Conservation (phyloP, 2,113 vertebrate genomes). For the Salminus brasiliensis region DNA sequence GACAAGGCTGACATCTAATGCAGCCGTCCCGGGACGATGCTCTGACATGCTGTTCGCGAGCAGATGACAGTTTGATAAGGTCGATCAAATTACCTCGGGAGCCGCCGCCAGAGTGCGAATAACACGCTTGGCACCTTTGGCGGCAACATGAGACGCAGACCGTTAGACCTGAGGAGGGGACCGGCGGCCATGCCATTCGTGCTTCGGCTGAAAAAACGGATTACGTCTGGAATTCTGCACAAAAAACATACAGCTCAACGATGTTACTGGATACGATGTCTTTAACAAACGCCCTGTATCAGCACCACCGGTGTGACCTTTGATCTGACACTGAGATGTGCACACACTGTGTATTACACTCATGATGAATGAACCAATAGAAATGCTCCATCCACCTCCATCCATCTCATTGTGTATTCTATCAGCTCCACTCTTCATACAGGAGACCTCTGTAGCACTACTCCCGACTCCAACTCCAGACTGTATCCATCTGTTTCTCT, state of each 20-base stretch:
- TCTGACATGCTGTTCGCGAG: constrained; percentile 47
- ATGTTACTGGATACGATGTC: constrained; percentile 10
- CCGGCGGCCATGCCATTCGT: neutral
- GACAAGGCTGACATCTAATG: constrained; percentile 74
- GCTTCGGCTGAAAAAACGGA: neutral
- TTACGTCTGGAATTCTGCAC: constrained; percentile 25
- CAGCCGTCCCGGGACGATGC: constrained; percentile 60
- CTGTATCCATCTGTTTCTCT: too few relatives aligned
- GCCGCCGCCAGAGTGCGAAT: constrained; percentile 22
- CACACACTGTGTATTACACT: too few relatives aligned
- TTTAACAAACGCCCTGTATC: neutral
- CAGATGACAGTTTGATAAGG: constrained; percentile 39
- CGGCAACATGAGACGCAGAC: constrained; percentile 35
- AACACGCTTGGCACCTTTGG: constrained; percentile 36
- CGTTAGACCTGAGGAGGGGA: constrained; percentile 1
- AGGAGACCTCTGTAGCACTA: too few relatives aligned
- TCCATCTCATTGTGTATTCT: too few relatives aligned
- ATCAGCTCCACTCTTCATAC: too few relatives aligned
- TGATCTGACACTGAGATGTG: too few relatives aligned
- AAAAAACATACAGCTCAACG: neutral
- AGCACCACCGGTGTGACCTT: neutral
- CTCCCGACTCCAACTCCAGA: too few relatives aligned
- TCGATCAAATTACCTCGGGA: constrained; percentile 44
- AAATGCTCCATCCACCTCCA: too few relatives aligned
- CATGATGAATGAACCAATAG: too few relatives aligned